A percentile compares a stretch with the other conserved stretches of the same genome.
These are phyloP conservation scores for Drosophila ustulata DNA, from an alignment of 2,888 invertebrate genomes.

Conservation along the genomic window DNA sequence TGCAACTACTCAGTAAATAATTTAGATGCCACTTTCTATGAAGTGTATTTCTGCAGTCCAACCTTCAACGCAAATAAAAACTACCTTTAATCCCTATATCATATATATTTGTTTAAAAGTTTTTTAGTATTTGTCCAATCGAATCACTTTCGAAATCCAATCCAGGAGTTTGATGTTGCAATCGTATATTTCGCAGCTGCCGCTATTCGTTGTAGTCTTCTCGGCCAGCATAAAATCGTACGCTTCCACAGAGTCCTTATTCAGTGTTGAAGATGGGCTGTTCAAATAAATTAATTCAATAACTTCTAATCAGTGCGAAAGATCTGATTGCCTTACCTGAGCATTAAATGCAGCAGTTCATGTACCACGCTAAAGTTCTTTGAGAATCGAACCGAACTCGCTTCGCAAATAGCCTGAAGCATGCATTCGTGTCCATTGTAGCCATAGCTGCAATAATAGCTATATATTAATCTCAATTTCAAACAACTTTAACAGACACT, in stretches of 20 bases:
- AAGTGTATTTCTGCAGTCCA: neutral
- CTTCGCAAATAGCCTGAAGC: slow-evolving; percentile 78
- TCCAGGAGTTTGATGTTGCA: slow-evolving; percentile 68
- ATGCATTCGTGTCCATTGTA: slow-evolving; percentile 79
- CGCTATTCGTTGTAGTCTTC: slow-evolving; percentile 11
- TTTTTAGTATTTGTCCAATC: slow-evolving; percentile 1
- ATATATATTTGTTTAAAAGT: neutral
- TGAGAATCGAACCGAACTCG: slow-evolving; percentile 67
- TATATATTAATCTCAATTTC: neutral
- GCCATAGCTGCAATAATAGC: slow-evolving; percentile 68
- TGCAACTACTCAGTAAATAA: neutral
- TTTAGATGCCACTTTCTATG: neutral
- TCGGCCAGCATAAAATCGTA: slow-evolving; percentile 64
- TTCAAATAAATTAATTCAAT: neutral
- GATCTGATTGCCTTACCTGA: slow-evolving; percentile 61
- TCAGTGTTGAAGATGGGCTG: slow-evolving; percentile 74
- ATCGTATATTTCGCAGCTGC: slow-evolving; percentile 59
- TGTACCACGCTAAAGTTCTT: slow-evolving; percentile 69
- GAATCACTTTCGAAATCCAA: slow-evolving; percentile 67
- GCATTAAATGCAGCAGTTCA: slow-evolving; percentile 75
- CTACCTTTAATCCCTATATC: too few species aligned
- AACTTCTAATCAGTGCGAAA: neutral
- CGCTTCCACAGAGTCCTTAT: slow-evolving; percentile 36
- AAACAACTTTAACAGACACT: slow-evolving; percentile 16
- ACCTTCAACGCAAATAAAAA: neutral